These are phyloP conservation scores for Gordius sp. DNA, from an alignment of 2,888 invertebrate species.

Conservation along the genomic window DNA sequence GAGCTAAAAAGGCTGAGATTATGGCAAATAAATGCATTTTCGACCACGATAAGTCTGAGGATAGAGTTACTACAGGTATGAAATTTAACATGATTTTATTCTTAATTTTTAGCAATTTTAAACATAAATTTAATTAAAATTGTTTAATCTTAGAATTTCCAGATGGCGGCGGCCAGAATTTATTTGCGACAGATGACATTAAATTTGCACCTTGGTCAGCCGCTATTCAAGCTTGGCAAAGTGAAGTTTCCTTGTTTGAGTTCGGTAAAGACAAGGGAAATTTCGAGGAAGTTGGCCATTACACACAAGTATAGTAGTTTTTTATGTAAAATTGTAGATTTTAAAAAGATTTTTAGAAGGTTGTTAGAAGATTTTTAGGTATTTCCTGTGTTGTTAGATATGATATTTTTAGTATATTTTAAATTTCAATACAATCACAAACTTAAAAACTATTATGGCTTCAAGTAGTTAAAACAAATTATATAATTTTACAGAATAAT, in stretches of 20 bases:
- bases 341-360: no score
- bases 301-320: slow-evolving; percentile 10
- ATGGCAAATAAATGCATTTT: slow-evolving; percentile 6
- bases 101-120: no score
- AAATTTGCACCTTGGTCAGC: neutral
- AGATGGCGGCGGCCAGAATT: neutral
- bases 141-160: neutral
- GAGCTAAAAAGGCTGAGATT: neutral
- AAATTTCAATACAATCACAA: no score
- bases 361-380: no score
- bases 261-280: neutral
- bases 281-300: neutral
- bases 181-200: neutral
- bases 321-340: no score
- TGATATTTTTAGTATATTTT: no score
- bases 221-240: neutral
- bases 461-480: no score
- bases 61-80: neutral
- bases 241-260: neutral
- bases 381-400: no score
- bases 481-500: no score
- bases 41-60: neutral
- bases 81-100: no score
- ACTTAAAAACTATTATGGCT: no score
- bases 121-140: no score